Evolutionary conservation across 2,113 vertebrate genomes (phyloP).

Genomic region (Labeo catla): DNA sequence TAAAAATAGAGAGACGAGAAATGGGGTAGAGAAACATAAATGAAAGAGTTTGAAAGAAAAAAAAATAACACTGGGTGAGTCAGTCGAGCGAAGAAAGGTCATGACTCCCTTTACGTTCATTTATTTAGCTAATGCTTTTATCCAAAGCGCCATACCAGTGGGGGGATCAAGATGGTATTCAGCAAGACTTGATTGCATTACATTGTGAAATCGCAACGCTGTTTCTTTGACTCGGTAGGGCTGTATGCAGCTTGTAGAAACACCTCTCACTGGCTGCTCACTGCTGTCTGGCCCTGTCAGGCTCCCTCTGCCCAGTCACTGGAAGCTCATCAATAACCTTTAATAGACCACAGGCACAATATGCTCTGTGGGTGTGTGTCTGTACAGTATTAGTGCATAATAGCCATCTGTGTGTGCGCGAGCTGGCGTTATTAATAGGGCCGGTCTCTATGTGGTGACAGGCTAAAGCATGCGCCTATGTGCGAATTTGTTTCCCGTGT

Average conservation of each 20-base stretch:
- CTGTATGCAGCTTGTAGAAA: constrained; percentile 21
- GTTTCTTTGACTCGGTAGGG: background rate
- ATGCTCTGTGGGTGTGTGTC: constrained; percentile 39
- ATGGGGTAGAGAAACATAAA: background rate
- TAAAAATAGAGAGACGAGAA: constrained; percentile 22
- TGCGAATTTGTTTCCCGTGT: constrained; percentile 77
- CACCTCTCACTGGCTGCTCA: background rate
- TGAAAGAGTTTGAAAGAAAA: background rate
- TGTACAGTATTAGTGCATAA: constrained; percentile 33
- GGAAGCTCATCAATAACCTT: constrained; percentile 73
- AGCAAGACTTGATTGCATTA: background rate
- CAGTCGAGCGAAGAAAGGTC: background rate
- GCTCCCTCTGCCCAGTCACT: constrained; percentile 60
- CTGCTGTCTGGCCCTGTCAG: constrained; percentile 38
- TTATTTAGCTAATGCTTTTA: constrained; percentile 14
- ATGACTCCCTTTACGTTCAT: background rate
- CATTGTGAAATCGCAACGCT: background rate
- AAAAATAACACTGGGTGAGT: background rate
- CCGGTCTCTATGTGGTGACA: constrained; percentile 74
- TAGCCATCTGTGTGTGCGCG: constrained; percentile 41
- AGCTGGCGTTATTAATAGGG: constrained; percentile 76
- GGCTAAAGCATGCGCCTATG: constrained; percentile 72
- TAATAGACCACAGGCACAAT: constrained; percentile 59
- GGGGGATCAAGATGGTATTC: background rate
- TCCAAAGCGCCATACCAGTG: background rate